phyloP scores from a whole-genome alignment of 2,888 invertebrate genomes.

The Drosophila anomalipes region DNA sequence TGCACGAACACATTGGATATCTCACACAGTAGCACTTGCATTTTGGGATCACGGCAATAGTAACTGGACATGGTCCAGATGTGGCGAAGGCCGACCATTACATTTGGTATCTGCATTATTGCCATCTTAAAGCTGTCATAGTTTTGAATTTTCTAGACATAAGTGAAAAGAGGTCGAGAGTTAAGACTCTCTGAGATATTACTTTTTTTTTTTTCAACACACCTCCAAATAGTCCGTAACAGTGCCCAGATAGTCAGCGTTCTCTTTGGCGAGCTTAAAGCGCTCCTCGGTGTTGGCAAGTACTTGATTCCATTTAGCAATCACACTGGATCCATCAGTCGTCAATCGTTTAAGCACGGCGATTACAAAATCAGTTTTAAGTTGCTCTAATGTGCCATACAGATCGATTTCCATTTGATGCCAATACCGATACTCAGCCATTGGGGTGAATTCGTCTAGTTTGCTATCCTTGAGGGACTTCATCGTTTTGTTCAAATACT shows the following conservation, averaged over 20 bases:
- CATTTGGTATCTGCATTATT: slow-evolving; percentile 90
- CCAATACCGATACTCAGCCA: slow-evolving; percentile 95
- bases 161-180: neutral
- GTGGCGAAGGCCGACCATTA: slow-evolving; percentile 94
- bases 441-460: slow-evolving; percentile 90
- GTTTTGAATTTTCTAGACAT: slow-evolving; percentile 88
- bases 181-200: neutral
- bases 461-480: slow-evolving; percentile 84
- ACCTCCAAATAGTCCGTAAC: slow-evolving; percentile 86
- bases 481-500: slow-evolving; percentile 85
- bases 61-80: slow-evolving; percentile 96
- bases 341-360: slow-evolving; percentile 72
- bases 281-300: slow-evolving; percentile 63
- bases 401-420: slow-evolving; percentile 91
- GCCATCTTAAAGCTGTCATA: slow-evolving; percentile 90
- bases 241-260: slow-evolving; percentile 84
- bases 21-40: slow-evolving; percentile 93
- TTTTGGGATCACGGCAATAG: slow-evolving; percentile 93
- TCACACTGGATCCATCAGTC: slow-evolving; percentile 56
- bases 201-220: slow-evolving; percentile 52
- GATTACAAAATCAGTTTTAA: slow-evolving; percentile 88
- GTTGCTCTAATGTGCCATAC: slow-evolving; percentile 92
- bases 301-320: slow-evolving; percentile 75
- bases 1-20: slow-evolving; percentile 93
- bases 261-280: slow-evolving; percentile 84